phyloP scores from a whole-genome alignment of 2,888 invertebrate genomes.

The Pogonocherus hispidulus region DNA sequence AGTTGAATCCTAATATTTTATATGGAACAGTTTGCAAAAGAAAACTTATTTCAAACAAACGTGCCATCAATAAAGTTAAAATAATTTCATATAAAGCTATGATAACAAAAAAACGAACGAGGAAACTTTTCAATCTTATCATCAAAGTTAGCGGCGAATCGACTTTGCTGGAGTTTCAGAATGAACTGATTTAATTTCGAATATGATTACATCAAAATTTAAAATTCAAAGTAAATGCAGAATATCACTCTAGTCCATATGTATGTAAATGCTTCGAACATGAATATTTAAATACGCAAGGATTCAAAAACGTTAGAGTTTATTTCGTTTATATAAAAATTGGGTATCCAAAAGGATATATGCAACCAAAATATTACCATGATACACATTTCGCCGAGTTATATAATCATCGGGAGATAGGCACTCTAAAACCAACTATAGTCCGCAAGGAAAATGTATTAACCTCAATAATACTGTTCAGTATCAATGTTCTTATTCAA shows the following conservation, averaged over 20 bases:
- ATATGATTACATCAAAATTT: slow-evolving; percentile 69
- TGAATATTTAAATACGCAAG: slow-evolving; percentile 69
- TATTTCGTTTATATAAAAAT: too few relatives aligned
- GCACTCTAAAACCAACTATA: too few relatives aligned
- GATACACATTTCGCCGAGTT: too few relatives aligned
- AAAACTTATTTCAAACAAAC: slow-evolving; percentile 29
- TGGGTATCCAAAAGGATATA: too few relatives aligned
- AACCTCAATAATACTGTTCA: too few relatives aligned
- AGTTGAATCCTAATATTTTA: slow-evolving; percentile 9
- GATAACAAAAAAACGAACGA: slow-evolving; percentile 43
- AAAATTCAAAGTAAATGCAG: slow-evolving; percentile 70
- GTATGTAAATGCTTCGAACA: slow-evolving; percentile 69
- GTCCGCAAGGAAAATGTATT: too few relatives aligned
- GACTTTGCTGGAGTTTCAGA: slow-evolving; percentile 61
- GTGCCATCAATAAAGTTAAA: slow-evolving; percentile 35
- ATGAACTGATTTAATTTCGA: slow-evolving; percentile 70
- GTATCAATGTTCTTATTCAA: too few relatives aligned
- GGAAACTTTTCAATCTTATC: slow-evolving; percentile 66
- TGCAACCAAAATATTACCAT: too few relatives aligned
- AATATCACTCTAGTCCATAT: slow-evolving; percentile 69
- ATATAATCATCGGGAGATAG: too few relatives aligned
- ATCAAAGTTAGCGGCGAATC: slow-evolving; percentile 64
- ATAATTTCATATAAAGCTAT: slow-evolving; percentile 35
- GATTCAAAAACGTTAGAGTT: slow-evolving; percentile 67
- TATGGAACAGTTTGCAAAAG: slow-evolving; percentile 26